Conservation (phyloP, 2,113 vertebrate genomes). For the Anolis sagrei region DNA sequence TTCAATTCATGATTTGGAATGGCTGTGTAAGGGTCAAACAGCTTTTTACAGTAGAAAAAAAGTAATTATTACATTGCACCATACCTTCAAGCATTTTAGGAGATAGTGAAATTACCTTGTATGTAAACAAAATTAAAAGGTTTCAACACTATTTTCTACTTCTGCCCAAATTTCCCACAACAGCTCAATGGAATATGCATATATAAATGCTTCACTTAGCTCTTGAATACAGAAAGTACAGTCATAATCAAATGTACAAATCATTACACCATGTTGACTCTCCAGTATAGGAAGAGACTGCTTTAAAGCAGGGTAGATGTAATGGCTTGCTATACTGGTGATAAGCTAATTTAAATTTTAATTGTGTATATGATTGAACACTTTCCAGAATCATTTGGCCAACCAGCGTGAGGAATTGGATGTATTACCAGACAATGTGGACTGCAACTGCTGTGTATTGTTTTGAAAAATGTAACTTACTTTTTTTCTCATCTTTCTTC, state of each 20-base stretch:
- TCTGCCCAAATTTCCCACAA: neutral
- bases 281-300: too few species aligned
- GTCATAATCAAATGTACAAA: too few species aligned
- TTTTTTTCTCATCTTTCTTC: constrained; percentile 80
- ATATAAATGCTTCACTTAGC: neutral
- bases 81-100: neutral
- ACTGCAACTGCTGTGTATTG: neutral
- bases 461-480: constrained; percentile 68
- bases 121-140: neutral
- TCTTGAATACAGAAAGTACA: neutral
- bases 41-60: neutral
- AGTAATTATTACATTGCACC: neutral
- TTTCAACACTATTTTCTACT: neutral
- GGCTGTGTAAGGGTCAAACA: neutral
- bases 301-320: too few species aligned
- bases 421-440: too few species aligned
- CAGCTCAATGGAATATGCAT: neutral
- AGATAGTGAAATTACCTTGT: neutral
- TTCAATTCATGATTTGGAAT: too few species aligned
- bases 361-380: too few species aligned
- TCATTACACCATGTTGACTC: too few species aligned
- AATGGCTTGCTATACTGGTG: too few species aligned
- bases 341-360: too few species aligned
- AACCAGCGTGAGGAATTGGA: too few species aligned
- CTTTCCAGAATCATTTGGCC: too few species aligned